Evolutionary conservation across 1,140 invertebrate species (phyloP), one percentile per base, ranked within the genome.

Genomic region (Octopus bimaculoides): DNA sequence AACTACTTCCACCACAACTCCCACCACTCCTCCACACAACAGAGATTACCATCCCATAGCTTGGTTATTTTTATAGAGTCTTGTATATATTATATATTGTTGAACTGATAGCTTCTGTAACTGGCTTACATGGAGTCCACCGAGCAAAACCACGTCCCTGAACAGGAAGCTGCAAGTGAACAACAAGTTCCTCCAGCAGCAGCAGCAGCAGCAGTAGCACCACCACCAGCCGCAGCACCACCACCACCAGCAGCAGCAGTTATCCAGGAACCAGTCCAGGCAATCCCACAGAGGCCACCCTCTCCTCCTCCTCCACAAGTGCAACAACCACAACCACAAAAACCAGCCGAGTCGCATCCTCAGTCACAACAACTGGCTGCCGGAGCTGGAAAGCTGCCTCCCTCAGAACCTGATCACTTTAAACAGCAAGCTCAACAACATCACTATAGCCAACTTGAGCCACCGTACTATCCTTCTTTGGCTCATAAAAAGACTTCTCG

Each of bases 321-420:
- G 55, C 75, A 52, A 54, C 75, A 76, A 77, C 79, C 75, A 52
- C 77, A 41, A 76, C 78, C 75, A 71, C 78, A 61, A 56, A 76
- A 79, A 12, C 20, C 5, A n/a, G 75, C 61, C 10, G 79, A 79
- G 73, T 82, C 80, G 66, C 52, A 79, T 54, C 81, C 80, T 61
- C 77, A 78, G 55, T 80, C 80, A 73, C 56, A 52, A 55, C 81
- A 81, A 78, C 78, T 77, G 75, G 77, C 52, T 26, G 75, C 82
- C 41, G 55, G 69, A 10, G 12, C 75, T 75, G 9, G 80, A 5
- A 77, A 79, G 66, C 75, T 75, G 14, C 12, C 83, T 8, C 56
- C 54, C 4, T 76, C 77, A 69, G 69, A 77, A 20, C 71, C 77
- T 54, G 14, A 77, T 79, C 81, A 77, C 41, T 10, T 5, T 76